Conservation (phyloP, 2,113 vertebrate genomes). For the Gadus macrocephalus region DNA sequence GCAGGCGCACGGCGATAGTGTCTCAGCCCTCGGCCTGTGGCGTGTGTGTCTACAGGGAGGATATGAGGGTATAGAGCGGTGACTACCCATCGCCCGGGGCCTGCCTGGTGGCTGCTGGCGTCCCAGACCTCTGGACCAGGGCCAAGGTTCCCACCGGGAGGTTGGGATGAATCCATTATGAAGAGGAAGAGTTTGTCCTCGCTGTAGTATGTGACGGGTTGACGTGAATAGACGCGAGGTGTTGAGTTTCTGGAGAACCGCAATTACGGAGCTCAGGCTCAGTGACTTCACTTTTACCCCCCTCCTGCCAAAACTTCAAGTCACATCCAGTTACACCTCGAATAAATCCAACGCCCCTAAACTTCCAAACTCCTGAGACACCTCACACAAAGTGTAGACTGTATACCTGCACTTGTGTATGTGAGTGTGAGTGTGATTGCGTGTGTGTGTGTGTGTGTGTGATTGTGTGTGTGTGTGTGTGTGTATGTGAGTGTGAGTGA, state of each 20-base stretch:
- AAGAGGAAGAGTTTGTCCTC: background rate
- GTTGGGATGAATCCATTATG: background rate
- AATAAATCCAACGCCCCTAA: background rate
- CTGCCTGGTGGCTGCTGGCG: background rate
- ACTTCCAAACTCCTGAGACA: background rate
- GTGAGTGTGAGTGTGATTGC: too few relatives aligned
- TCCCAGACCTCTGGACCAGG: background rate
- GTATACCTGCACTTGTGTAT: background rate
- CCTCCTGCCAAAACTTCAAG: background rate
- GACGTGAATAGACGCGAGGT: background rate
- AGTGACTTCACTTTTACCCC: background rate
- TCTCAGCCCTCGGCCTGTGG: too few relatives aligned
- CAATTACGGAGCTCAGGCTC: background rate
- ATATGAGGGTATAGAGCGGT: too few relatives aligned
- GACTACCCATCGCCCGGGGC: background rate
- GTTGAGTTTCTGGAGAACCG: background rate
- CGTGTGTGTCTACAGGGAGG: too few relatives aligned
- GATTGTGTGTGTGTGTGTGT: too few relatives aligned
- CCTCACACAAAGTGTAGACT: background rate
- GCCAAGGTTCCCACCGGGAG: background rate
- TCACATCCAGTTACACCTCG: background rate
- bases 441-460: too few relatives aligned
- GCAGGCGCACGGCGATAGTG: too few relatives aligned
- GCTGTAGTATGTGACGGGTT: background rate
- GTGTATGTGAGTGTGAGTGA: too few relatives aligned